Evolutionary conservation across 2,113 vertebrate genomes (phyloP).

Genomic region (Microcebus ravelobensis): DNA sequence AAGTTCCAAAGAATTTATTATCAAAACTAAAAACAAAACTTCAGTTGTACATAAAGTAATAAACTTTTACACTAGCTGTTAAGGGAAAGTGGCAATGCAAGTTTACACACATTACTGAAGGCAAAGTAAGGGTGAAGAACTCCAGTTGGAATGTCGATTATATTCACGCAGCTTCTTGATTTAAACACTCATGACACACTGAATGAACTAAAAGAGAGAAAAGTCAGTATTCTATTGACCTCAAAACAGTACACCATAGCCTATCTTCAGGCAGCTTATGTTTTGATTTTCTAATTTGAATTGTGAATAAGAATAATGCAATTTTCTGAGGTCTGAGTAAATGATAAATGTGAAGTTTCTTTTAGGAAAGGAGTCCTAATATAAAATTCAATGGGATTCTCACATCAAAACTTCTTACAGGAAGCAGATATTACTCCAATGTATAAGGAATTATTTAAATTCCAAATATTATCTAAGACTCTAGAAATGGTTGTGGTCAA

Average conservation of each 20-base stretch:
- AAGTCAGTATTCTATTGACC: background rate
- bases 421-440: background rate
- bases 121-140: conserved; percentile 44
- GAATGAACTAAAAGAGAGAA: conserved; percentile 87
- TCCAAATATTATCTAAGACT: background rate
- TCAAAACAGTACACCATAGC: background rate
- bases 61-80: conserved; percentile 56
- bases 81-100: background rate
- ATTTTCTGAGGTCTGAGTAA: background rate
- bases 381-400: background rate
- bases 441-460: conserved; percentile 7
- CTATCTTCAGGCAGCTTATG: background rate
- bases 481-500: background rate
- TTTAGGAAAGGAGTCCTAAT: background rate
- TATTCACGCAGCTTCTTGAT: background rate
- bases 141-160: conserved; percentile 73
- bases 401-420: background rate
- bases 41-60: conserved; percentile 20
- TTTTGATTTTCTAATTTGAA: background rate
- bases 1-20: conserved; percentile 69
- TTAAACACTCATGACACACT: conserved; percentile 88
- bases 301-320: background rate
- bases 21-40: conserved; percentile 67
- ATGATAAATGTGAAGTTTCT: background rate
- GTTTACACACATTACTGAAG: conserved; percentile 24